Conservation (phyloP, 1,140 invertebrate species). For the Penaeus vannamei region DNA sequence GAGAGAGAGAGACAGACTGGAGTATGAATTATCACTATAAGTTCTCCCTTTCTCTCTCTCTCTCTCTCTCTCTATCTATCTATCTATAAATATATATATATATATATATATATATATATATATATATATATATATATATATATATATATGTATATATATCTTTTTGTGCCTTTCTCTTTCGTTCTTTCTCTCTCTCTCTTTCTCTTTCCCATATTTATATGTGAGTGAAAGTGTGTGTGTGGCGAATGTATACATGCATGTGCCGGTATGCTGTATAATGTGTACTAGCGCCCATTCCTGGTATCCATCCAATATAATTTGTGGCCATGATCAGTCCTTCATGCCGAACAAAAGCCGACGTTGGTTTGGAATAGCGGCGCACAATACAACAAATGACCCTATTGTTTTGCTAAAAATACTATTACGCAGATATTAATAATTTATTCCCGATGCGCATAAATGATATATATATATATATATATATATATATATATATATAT, state of each 20-base stretch:
- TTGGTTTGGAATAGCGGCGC: no score
- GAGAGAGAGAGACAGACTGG: no score
- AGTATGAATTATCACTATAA: neutral
- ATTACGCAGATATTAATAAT: no score
- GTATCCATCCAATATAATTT: no score
- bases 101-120: neutral
- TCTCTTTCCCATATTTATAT: neutral
- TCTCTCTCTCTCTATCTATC: neutral
- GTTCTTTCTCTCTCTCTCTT: neutral
- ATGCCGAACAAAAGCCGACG: no score
- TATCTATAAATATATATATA: neutral
- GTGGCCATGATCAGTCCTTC: no score
- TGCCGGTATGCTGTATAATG: conserved; percentile 29
- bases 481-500: no score
- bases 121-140: neutral
- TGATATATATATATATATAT: no score
- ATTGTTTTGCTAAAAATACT: no score
- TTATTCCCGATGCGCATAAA: no score
- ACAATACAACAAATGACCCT: no score
- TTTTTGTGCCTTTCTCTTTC: neutral
- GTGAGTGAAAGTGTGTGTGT: neutral
- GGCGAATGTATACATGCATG: conserved; percentile 1
- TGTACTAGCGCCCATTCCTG: neutral
- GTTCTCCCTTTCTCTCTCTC: conserved; percentile 1
- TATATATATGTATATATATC: neutral